Base-by-base conservation (phyloP, 2,888 invertebrate genomes). In the Toxonevra muliebris region DNA sequence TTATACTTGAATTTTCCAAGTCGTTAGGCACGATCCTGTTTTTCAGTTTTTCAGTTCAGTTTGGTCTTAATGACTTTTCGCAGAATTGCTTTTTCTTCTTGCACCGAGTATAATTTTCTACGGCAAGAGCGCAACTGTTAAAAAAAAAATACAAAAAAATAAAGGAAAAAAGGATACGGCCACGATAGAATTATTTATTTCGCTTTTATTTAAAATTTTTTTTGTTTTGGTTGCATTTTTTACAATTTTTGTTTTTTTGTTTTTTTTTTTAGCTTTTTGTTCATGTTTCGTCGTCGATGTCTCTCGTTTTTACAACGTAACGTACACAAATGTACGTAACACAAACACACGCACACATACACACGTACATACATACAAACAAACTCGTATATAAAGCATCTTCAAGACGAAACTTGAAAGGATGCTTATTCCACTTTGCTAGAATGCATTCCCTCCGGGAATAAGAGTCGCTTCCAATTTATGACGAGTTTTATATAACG, bases 11-110 rank as follows among this genome's bases (percentile, higher is more conserved):
- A 73, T 74, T 74, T 74, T 74, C 71, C 74, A 69, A 71, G 74
- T 74, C 74, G 74, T 74, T 74, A 74, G 73, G 74, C 74, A 74
- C 74, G 71, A 74, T 71, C 69, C 70, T 71, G 73, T 71, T 71
- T 73, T 73, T 30, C 30, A 30, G 73, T 71, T 71, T 73, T 73
- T 30, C 30, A 30, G 30, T 30, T 30, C 30, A 59, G 58, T 52
- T 41, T 69, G 71, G 70, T 71, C 71, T 70, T 71, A 74, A 74
- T 74, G 73, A 74, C 74, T 73, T 74, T 66, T 60, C 30, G 30
- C 30, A 30, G 58, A 40, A 60, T 59, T 43, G 45, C 55, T 61
- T 30, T 30, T 30, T 7, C 30, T 30, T 30, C 53, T 59, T 52
- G 42, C 40, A 52, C 61, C 63, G 30, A 59, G 20, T 50, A 50